Base-by-base conservation (phyloP, 2,888 invertebrate genomes). In the Eulithis testata region DNA sequence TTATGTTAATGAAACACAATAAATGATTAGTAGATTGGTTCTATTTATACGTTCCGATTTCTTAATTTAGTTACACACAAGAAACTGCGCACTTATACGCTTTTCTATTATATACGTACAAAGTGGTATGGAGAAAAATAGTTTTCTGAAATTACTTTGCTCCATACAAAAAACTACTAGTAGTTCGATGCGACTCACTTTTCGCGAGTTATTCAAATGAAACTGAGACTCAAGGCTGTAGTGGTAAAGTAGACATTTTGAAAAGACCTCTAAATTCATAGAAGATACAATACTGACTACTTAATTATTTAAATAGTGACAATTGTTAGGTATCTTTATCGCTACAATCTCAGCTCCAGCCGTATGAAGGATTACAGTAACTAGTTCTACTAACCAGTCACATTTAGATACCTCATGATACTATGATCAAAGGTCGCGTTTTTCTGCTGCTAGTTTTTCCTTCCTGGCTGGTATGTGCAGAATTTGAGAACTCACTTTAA, bases 261-360 rank as follows among this genome's bases (percentile, higher is more conserved):
- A 9, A 11, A 9, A 49, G 21, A 21, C 11, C 49, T 49, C 1
- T 21, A 21, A 21, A 21, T 1, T 21, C 4, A 40, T 11, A 21
- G 49, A 11, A 8, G 2, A 49, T 11, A 21, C 49, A 11, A 21
- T 21, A 49, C 9, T 49, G 14, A 49, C 21, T 49, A 49, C 21
- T 49, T 49, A 49, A n/a, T n/a, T n/a, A n/a, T n/a, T n/a, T 49
- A 21, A 21, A 49, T 21, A 51, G 37, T 27, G 21, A 21, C 21
- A 21, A 43, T 40, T 61, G 54, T 62, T n/a, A 57, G 27, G 21
- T n/a, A 50, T 40, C 54, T 57, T 56, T 63, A 57, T 63, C 63
- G 14, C 21, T 6, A 11, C 44, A 56, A 56, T 47, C 21, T 37
- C 51, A 44, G 56, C 51, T 63, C 40, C 5, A 56, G 40, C 31